Evolutionary conservation across 30 jellyfish, hydroid and myxozoan species (phyloP).

Genomic region (Aurelia aurita): DNA sequence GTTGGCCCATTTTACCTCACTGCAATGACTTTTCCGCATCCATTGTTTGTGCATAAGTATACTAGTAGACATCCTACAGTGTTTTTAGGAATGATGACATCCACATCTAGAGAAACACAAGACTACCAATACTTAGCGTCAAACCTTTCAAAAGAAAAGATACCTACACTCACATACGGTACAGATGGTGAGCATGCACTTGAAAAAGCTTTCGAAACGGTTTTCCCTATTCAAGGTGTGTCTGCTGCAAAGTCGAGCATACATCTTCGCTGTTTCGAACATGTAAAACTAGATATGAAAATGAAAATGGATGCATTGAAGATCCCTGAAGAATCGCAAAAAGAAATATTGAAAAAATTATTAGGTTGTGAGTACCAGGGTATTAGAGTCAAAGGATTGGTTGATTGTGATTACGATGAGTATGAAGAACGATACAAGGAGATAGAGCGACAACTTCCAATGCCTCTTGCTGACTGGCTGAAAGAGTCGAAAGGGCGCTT

Average conservation of each 20-base stretch:
- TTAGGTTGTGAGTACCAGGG: not conserved
- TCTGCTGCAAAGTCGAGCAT: constrained; percentile 2
- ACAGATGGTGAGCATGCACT: no score
- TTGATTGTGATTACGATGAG: not conserved
- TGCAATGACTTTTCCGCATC: no score
- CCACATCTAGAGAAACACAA: no score
- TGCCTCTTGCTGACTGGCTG: constrained; percentile 8
- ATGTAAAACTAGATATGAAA: not conserved
- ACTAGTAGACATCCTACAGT: no score
- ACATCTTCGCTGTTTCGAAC: constrained; percentile 1
- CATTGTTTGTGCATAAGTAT: no score
- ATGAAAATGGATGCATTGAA: not conserved
- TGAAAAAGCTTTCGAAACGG: no score
- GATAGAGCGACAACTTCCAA: not conserved
- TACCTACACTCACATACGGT: no score
- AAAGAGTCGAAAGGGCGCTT: constrained; percentile 5
- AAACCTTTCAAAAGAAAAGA: no score
- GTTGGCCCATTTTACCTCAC: no score
- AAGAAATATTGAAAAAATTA: not conserved
- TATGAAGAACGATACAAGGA: not conserved
- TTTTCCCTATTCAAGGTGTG: no score
- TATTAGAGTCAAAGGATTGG: not conserved
- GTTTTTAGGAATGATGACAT: no score
- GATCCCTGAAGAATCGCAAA: not conserved
- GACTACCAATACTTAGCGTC: no score